Percentiles rank a stretch among this genome's conserved stretches.
phyloP scores from a whole-genome alignment of 2,888 invertebrate species.

The Lymantria dispar region DNA sequence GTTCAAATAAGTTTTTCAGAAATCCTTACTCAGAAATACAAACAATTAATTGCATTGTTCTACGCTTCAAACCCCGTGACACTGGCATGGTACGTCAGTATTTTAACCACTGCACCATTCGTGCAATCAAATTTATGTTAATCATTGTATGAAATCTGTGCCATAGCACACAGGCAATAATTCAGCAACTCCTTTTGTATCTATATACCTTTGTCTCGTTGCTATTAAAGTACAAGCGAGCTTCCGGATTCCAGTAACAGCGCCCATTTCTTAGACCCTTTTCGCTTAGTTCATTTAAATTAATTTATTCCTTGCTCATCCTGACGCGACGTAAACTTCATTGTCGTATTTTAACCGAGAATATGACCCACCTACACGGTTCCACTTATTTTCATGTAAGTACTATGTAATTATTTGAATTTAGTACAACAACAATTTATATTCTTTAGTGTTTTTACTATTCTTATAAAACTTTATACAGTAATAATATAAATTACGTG shows the following conservation, averaged over 20 bases:
- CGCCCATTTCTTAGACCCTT: slow-evolving; percentile 67
- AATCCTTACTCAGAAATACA: too few relatives aligned
- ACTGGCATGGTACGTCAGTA: too few relatives aligned
- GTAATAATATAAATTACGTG: too few relatives aligned
- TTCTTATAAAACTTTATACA: too few relatives aligned
- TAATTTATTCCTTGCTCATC: slow-evolving; percentile 67
- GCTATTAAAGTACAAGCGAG: slow-evolving; percentile 65
- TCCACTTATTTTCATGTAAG: slow-evolving; percentile 24
- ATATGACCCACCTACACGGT: slow-evolving; percentile 34
- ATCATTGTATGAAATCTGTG: slow-evolving; percentile 40
- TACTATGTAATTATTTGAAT: slow-evolving; percentile 21
- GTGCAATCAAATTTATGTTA: slow-evolving; percentile 23
- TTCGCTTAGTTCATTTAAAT: slow-evolving; percentile 74
- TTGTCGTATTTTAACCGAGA: slow-evolving; percentile 47
- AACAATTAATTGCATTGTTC: too few relatives aligned
- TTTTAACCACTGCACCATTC: not conserved
- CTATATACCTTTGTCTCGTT: slow-evolving; percentile 61
- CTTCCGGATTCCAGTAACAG: slow-evolving; percentile 62
- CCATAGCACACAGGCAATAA: slow-evolving; percentile 51
- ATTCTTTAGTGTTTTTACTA: too few relatives aligned
- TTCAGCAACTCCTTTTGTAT: slow-evolving; percentile 63
- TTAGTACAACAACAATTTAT: slow-evolving; percentile 4
- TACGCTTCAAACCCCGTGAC: too few relatives aligned
- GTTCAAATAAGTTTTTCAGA: too few relatives aligned
- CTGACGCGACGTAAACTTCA: slow-evolving; percentile 52